A percentile compares a stretch with the other conserved stretches of the same genome.
phyloP scores from a whole-genome alignment of 2,113 vertebrate genomes.

The Cyprinodon tularosa region DNA sequence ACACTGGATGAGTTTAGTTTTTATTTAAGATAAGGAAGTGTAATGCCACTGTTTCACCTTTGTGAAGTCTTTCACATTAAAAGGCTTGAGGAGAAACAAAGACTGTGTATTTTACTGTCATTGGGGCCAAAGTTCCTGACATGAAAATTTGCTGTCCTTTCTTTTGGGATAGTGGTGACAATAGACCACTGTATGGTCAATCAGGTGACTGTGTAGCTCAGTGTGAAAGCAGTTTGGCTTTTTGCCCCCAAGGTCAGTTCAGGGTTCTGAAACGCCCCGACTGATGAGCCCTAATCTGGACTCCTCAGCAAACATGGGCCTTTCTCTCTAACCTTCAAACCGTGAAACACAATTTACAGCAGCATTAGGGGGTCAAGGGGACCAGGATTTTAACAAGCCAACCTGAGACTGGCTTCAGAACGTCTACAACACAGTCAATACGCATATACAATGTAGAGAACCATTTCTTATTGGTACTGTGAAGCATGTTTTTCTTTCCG shows the following conservation, averaged over 20 bases:
- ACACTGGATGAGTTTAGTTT: conserved; percentile 21
- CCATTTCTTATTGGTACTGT: conserved; percentile 1
- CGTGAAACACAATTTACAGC: conserved; percentile 74
- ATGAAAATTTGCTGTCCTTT: conserved; percentile 88
- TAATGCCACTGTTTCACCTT: conserved; percentile 20
- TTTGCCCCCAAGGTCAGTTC: conserved; percentile 84
- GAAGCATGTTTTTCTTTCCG: background rate
- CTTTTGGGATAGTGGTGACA: conserved; percentile 81
- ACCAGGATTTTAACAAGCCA: conserved; percentile 49
- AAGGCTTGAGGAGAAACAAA: conserved; percentile 73
- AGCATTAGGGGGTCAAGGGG: conserved; percentile 50
- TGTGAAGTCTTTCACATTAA: conserved; percentile 55
- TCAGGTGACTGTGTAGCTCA: conserved; percentile 78
- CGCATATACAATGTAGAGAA: conserved; percentile 23
- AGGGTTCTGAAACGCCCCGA: conserved; percentile 78
- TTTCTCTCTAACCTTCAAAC: conserved; percentile 73
- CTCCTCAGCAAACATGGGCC: conserved; percentile 79
- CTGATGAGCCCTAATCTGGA: conserved; percentile 90
- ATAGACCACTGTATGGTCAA: conserved; percentile 80
- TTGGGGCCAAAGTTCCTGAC: conserved; percentile 85
- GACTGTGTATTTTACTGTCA: conserved; percentile 80
- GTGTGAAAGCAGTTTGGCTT: conserved; percentile 84
- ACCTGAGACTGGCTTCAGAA: conserved; percentile 19
- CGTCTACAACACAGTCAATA: conserved; percentile 6
- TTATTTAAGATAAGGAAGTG: conserved; percentile 16